Evolutionary conservation across 2,888 invertebrate species (phyloP), one percentile per base, ranked within the genome.

Genomic region (Mystacides longicornis): DNA sequence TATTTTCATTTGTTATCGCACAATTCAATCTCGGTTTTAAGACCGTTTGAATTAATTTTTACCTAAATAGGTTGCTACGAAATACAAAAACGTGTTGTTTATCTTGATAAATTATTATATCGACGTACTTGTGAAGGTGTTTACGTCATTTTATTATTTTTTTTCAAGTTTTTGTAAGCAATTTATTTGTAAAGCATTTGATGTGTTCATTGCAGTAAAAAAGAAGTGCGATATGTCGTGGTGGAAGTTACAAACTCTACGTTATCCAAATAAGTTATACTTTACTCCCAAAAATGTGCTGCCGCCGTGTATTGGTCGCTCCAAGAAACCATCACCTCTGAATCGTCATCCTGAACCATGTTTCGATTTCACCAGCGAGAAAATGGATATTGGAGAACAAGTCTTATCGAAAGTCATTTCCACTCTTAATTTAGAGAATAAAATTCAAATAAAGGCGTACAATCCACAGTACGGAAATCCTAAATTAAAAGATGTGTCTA

Each of bases 161-260:
- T n/a, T n/a, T n/a, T n/a, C n/a, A n/a, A n/a, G n/a, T n/a, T n/a
- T n/a, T n/a, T n/a, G n/a, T n/a, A n/a, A n/a, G n/a, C n/a, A n/a
- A n/a, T n/a, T n/a, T n/a, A n/a, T n/a, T n/a, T n/a, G n/a, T n/a
- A n/a, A n/a, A n/a, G n/a, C n/a, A 37, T 37, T 14, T 37, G 37
- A 37, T 45, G 20, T 45, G 19, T 20, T 45, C 55, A 54, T 60
- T 60, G 33, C 60, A 60, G 60, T 58, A 31, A 60, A 56, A 49
- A 51, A 42, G 31, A 49, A 54, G 43, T 60, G 60, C 53, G 43
- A n/a, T n/a, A n/a, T n/a, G n/a, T n/a, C n/a, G n/a, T n/a, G n/a
- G n/a, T 23, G 46, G 16, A 56, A 52, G 52, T 56, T 60, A 56
- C 52, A 56, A 7, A 31, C n/a, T 37, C 54, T 56, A 20, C 53